Conservation (phyloP, 2,797 vertebrate genomes). For the Gephyroberyx darwinii region DNA sequence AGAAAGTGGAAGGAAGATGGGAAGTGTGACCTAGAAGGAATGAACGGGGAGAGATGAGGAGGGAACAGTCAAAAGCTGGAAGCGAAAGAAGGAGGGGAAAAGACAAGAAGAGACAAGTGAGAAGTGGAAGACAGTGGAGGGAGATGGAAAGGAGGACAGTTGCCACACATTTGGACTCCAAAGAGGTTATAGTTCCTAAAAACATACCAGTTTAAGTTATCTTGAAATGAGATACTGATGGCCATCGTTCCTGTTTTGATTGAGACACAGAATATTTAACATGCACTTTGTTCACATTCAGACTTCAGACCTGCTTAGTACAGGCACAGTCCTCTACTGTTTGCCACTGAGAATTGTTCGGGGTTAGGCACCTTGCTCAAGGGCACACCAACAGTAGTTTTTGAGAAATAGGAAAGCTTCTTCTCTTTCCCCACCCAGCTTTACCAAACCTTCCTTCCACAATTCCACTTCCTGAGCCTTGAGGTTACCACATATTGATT, state of each 20-base stretch:
- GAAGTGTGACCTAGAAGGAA: background rate
- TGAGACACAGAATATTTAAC: too few relatives aligned
- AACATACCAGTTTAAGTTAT: background rate
- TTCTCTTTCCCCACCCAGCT: background rate
- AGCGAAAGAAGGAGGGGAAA: background rate
- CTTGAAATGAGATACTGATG: too few relatives aligned
- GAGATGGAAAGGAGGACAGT: background rate
- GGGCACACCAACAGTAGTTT: background rate
- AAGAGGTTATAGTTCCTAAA: background rate
- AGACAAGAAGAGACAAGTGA: too few relatives aligned
- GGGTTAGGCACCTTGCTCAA: too few relatives aligned
- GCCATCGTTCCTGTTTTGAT: too few relatives aligned
- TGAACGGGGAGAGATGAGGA: background rate
- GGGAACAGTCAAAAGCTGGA: background rate
- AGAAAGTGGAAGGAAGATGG: slow-evolving; percentile 1
- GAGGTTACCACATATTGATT: background rate
- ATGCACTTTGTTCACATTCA: background rate
- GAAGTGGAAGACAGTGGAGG: too few relatives aligned
- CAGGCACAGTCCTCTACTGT: too few relatives aligned
- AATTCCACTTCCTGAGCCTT: background rate
- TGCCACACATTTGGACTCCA: background rate
- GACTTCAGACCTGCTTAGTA: too few relatives aligned
- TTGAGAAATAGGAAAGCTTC: background rate
- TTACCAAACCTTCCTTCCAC: background rate
- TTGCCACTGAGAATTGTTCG: too few relatives aligned